Base-by-base conservation (phyloP, 2,888 invertebrate species). In the Drosophila quinaria region DNA sequence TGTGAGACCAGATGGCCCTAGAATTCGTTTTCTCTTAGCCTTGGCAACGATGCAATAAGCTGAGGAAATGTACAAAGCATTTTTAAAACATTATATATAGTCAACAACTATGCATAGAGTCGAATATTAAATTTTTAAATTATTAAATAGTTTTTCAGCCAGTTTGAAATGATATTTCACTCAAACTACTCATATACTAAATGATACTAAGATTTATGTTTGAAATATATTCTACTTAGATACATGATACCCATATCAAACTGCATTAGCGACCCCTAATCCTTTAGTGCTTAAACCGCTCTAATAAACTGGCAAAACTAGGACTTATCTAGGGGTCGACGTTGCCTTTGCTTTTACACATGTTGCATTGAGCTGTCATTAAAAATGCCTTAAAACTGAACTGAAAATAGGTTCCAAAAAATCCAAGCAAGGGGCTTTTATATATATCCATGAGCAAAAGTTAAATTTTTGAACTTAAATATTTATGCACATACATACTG, bases 391-490 rank as follows among this genome's bases (percentile, higher is more conserved):
- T 44, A 54, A 51, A 63, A 25, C 47, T 33, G 29, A 51, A 13
- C 50, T 31, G 10, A 42, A 56, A 58, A 59, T 37, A 19, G 17
- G 19, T 54, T n/a, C 42, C 25, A 37, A 15, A 37, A 17, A 17
- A 44, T 31, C 5, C 60, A 41, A 42, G 19, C 31, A 42, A 35
- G 47, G 33, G 15, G 19, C 55, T 49, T 46, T 55, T 52, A 68
- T 49, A 42, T 22, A 17, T 44, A 22, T 17, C 35, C 51, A 37
- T 19, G 41, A 33, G 58, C 29, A 44, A 44, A 61, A 65, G 49
- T 74, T 65, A 55, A 58, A 66, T 42, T 46, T 64, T 22, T 54
- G 39, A 44, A 65, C 74, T 74, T 29, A 44, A 74, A 70, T 65
- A 73, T 68, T 80, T 56, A 74, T 69, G 76, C n/a, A 25, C 15